Evolutionary conservation across 2,113 vertebrate species (phyloP).

Genomic region (Turnix velox): DNA sequence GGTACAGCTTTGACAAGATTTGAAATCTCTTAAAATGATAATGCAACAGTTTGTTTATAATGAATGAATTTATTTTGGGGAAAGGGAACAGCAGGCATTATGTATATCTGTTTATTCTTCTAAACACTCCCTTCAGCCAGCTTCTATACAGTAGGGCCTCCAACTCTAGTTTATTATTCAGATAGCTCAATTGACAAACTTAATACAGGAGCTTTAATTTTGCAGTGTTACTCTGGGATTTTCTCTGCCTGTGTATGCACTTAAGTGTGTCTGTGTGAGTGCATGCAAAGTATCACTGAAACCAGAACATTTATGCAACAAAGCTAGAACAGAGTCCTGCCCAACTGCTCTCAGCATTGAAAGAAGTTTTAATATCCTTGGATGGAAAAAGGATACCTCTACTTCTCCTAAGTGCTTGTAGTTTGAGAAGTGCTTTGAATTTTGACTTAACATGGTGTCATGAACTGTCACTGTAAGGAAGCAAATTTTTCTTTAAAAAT

Average conservation of each 20-base stretch:
- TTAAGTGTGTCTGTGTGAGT: background rate
- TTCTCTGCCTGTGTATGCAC: accelerated
- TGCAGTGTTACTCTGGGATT: background rate
- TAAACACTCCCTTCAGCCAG: background rate
- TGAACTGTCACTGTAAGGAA: background rate
- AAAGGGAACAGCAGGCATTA: background rate
- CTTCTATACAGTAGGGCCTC: background rate
- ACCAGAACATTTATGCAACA: background rate
- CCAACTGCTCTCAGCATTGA: background rate
- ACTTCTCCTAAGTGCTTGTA: background rate
- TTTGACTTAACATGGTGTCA: background rate
- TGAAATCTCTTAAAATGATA: conserved; percentile 2
- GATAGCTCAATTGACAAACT: background rate
- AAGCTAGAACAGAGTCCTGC: background rate
- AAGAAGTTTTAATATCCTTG: background rate
- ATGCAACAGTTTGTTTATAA: background rate
- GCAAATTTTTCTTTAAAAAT: background rate
- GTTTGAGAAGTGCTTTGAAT: background rate
- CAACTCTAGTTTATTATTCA: background rate
- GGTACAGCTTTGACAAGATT: background rate
- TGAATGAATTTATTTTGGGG: conserved; percentile 15
- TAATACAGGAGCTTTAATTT: background rate
- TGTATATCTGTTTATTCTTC: background rate
- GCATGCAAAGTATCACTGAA: background rate
- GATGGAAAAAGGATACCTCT: background rate